Evolutionary conservation across 1,140 invertebrate genomes (phyloP).

Genomic region (Arion vulgaris): DNA sequence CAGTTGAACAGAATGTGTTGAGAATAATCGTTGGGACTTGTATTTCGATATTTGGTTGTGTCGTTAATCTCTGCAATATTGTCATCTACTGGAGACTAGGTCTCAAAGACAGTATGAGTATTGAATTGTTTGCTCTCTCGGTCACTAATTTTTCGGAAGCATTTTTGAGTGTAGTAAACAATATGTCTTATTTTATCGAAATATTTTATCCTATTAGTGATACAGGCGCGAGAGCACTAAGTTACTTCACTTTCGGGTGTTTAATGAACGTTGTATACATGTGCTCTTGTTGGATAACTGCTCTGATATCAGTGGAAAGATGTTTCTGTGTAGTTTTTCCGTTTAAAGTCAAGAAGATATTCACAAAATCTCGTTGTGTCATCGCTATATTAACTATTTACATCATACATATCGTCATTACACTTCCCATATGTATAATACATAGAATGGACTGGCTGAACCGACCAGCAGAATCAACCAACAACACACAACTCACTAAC

Average conservation of each 20-base stretch:
- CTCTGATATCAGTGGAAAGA: not conserved
- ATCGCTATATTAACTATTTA: not conserved
- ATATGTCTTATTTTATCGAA: not conserved
- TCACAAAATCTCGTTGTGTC: not conserved
- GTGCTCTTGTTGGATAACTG: constrained; percentile 15
- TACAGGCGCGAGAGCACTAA: not conserved
- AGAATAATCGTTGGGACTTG: not conserved
- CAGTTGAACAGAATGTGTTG: not conserved
- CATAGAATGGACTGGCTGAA: not conserved
- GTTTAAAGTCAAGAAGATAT: constrained; percentile 1
- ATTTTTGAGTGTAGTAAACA: not conserved
- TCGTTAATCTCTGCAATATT: not conserved
- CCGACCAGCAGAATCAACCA: too few species aligned
- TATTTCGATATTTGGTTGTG: not conserved
- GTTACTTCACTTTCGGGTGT: not conserved
- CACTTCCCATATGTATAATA: not conserved
- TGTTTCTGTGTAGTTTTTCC: constrained; percentile 15
- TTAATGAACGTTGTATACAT: not conserved
- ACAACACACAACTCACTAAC: not conserved
- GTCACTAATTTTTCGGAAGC: not conserved
- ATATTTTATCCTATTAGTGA: not conserved
- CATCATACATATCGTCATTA: not conserved
- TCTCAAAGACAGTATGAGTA: constrained; percentile 2
- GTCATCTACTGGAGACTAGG: constrained; percentile 1
- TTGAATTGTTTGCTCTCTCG: constrained; percentile 11